Conservation (phyloP, 35 echinoderm and acorn worm species). For the Apostichopus japonicus region DNA sequence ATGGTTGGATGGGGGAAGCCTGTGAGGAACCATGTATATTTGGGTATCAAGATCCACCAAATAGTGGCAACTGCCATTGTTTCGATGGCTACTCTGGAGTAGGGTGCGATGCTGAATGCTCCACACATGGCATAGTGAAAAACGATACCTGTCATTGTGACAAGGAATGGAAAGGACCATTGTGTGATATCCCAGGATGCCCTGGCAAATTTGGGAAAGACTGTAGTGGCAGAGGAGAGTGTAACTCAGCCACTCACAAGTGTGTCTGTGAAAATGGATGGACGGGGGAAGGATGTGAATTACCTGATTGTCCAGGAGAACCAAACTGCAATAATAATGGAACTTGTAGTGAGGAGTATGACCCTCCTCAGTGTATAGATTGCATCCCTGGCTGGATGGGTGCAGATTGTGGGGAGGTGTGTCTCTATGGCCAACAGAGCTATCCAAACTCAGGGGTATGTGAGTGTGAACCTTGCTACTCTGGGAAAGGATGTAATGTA, state of each 20-base stretch:
- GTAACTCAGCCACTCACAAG: slow-evolving; percentile 76
- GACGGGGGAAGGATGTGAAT: slow-evolving; percentile 88
- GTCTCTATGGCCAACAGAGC: slow-evolving; percentile 47
- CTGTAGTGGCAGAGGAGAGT: slow-evolving; percentile 83
- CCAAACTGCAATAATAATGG: slow-evolving; percentile 86
- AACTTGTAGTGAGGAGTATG: slow-evolving; percentile 72
- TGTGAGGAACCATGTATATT: slow-evolving; percentile 76
- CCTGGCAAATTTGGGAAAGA: slow-evolving; percentile 71
- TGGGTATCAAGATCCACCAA: slow-evolving; percentile 73
- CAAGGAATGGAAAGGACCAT: slow-evolving; percentile 65
- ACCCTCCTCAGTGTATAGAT: slow-evolving; percentile 74
- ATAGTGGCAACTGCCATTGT: slow-evolving; percentile 87
- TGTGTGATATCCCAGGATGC: slow-evolving; percentile 81
- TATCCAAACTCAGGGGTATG: slow-evolving; percentile 34
- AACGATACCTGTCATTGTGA: slow-evolving; percentile 67
- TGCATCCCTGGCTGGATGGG: slow-evolving; percentile 81
- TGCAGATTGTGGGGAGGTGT: slow-evolving; percentile 69
- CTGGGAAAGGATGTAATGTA: slow-evolving; percentile 76
- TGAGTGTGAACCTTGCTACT: slow-evolving; percentile 72
- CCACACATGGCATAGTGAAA: slow-evolving; percentile 60
- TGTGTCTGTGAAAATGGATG: slow-evolving; percentile 79
- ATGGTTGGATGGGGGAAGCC: slow-evolving; percentile 77
- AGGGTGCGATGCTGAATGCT: slow-evolving; percentile 90
- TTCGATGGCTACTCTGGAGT: slow-evolving; percentile 74
- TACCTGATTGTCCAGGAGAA: slow-evolving; percentile 79